Evolutionary conservation across 2,888 invertebrate species (phyloP).

Genomic region (Conus canariensis): DNA sequence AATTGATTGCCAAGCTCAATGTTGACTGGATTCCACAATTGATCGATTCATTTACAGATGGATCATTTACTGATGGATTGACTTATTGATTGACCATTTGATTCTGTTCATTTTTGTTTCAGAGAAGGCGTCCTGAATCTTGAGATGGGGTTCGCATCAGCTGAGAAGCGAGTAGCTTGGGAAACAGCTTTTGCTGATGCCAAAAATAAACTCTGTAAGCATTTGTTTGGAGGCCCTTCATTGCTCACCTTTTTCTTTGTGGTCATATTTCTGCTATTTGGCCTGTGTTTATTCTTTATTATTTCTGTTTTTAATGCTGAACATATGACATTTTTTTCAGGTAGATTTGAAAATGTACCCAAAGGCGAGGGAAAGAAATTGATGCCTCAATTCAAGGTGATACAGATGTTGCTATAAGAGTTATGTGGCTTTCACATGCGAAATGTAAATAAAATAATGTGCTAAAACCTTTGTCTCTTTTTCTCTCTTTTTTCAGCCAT

Average conservation of each 20-base stretch:
- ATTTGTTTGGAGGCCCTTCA: background rate
- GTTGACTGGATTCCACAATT: too few species aligned
- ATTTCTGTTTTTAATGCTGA: too few species aligned
- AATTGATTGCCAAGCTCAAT: too few species aligned
- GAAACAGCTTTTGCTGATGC: constrained; percentile 95
- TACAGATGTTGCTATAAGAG: too few species aligned
- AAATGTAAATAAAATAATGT: too few species aligned
- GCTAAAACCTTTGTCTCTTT: background rate
- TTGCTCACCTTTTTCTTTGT: background rate
- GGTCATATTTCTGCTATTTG: background rate
- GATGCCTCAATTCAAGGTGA: too few species aligned
- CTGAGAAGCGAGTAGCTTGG: constrained; percentile 94
- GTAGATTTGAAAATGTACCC: too few species aligned
- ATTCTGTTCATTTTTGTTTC: constrained; percentile 46
- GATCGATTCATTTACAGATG: too few species aligned
- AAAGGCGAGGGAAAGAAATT: too few species aligned
- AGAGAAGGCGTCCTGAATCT: constrained; percentile 93
- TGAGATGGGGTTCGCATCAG: constrained; percentile 91
- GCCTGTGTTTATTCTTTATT: too few species aligned
- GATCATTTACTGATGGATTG: background rate
- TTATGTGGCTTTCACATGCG: too few species aligned
- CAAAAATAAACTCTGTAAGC: constrained; percentile 93
- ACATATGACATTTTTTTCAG: too few species aligned
- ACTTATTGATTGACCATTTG: background rate
- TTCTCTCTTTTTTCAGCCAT: constrained; percentile 82